These are phyloP conservation scores for Cyclina sinensis DNA, from an alignment of 1,140 invertebrate species.

Conservation along the genomic window DNA sequence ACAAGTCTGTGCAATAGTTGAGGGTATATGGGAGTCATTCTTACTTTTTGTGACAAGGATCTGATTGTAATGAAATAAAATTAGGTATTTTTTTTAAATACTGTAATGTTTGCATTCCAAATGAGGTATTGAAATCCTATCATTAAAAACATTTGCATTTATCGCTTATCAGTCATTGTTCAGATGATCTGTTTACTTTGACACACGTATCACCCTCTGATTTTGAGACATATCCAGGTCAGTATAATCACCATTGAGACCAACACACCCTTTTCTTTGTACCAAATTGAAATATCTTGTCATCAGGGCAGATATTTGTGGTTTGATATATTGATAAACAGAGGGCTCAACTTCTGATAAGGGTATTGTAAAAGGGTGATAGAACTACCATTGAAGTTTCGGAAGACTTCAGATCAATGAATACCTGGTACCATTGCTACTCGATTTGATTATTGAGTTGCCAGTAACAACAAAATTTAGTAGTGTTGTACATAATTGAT, in stretches of 20 bases:
- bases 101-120: too few relatives aligned
- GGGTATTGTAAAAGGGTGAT: background rate
- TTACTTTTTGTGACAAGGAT: too few relatives aligned
- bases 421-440: too few relatives aligned
- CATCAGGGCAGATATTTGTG: background rate
- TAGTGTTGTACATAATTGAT: too few relatives aligned
- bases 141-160: background rate
- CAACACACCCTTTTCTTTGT: conserved; percentile 16
- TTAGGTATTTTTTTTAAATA: too few relatives aligned
- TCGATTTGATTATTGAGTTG: too few relatives aligned
- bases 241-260: background rate
- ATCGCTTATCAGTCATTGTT: background rate
- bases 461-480: too few relatives aligned
- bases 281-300: background rate
- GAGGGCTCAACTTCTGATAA: background rate
- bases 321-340: background rate
- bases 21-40: too few relatives aligned
- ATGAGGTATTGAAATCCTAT: background rate
- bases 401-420: too few relatives aligned
- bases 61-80: too few relatives aligned
- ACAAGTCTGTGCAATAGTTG: too few relatives aligned
- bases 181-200: background rate
- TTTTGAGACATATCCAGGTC: background rate
- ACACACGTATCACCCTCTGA: background rate
- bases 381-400: background rate